A percentile compares a stretch with the other conserved stretches of the same genome.
Evolutionary conservation across 1,140 invertebrate species (phyloP).

Genomic region (Chironomus tepperi): DNA sequence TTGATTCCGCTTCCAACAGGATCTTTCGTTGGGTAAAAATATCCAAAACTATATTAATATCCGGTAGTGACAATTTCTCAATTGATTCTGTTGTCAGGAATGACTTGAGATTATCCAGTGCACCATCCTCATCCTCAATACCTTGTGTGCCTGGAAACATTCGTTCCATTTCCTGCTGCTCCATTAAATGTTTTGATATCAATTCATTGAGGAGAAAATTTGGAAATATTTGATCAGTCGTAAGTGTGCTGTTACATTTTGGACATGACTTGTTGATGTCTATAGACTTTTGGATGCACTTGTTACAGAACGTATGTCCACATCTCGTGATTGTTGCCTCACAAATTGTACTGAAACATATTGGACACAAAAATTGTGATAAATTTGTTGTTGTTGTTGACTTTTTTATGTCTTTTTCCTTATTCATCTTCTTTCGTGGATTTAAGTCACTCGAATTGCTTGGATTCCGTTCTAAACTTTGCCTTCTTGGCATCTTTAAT

Average conservation of each 20-base stretch:
- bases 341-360: conserved; percentile 84
- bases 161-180: conserved; percentile 28
- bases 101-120: conserved; percentile 48
- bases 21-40: conserved; percentile 70
- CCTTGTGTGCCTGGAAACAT: neutral
- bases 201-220: conserved; percentile 81
- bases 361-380: conserved; percentile 52
- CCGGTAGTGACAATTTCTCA: conserved; percentile 60
- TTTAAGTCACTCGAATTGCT: conserved; percentile 7
- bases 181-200: conserved; percentile 61
- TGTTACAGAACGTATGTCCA: conserved; percentile 88
- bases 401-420: neutral
- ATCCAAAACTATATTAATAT: conserved; percentile 75
- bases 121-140: conserved; percentile 28
- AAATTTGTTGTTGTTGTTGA: neutral
- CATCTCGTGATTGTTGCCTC: conserved; percentile 89
- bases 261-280: conserved; percentile 76
- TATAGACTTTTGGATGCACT: conserved; percentile 71
- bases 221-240: conserved; percentile 71
- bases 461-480: conserved; percentile 2
- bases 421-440: neutral
- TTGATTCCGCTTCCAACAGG: conserved; percentile 68
- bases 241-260: conserved; percentile 68
- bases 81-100: conserved; percentile 56
- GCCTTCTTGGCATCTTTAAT: neutral